Evolutionary conservation across 2,113 vertebrate species (phyloP).

Genomic region (Amazona guildingii): DNA sequence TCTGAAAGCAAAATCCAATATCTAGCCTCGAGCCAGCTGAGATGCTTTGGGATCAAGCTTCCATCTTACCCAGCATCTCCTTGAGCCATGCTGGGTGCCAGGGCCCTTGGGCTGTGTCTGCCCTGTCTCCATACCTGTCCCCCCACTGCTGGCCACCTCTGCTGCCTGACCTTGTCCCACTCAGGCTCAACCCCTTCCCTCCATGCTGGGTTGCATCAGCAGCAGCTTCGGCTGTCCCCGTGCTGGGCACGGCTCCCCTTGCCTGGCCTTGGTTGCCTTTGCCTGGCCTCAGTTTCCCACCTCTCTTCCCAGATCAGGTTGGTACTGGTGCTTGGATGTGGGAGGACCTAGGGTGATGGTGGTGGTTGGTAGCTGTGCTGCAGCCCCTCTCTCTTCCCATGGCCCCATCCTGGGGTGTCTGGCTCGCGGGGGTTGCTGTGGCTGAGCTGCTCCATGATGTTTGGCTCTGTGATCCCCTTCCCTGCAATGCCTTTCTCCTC

Average conservation of each 20-base stretch:
- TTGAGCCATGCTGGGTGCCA: background rate
- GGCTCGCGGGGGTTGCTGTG: fast-evolving
- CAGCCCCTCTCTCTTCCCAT: fast-evolving
- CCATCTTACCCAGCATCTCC: background rate
- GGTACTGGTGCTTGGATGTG: background rate
- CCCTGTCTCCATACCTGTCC: background rate
- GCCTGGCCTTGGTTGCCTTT: background rate
- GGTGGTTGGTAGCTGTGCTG: background rate
- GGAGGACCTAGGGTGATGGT: background rate
- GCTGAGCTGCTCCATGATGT: fast-evolving
- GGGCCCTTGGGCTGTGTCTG: fast-evolving
- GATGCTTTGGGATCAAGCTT: background rate
- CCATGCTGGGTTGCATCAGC: fast-evolving
- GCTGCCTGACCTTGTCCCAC: background rate
- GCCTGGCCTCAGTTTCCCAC: background rate
- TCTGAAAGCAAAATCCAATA: background rate
- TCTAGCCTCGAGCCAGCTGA: background rate
- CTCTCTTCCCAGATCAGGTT: background rate
- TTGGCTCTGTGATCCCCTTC: background rate
- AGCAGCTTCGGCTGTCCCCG: background rate
- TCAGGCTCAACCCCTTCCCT: background rate
- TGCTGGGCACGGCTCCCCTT: background rate
- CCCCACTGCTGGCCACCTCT: background rate
- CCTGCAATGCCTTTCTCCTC: background rate
- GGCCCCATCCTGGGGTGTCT: background rate